phyloP scores from a whole-genome alignment of 2,113 vertebrate genomes.

The Sprattus sprattus region DNA sequence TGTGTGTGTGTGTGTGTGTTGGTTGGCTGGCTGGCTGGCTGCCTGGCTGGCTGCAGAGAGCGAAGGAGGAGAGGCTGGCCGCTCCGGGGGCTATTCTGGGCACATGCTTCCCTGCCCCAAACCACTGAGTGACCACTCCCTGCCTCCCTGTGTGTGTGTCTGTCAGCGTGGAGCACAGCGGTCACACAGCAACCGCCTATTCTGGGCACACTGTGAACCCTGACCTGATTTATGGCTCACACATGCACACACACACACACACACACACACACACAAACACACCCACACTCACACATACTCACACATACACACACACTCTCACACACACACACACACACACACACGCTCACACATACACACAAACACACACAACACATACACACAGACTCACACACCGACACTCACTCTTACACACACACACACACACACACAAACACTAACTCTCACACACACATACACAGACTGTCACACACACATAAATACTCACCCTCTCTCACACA shows the following conservation, averaged over 20 bases:
- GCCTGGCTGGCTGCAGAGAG: no score
- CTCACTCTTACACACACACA: no score
- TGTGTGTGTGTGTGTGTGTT: not conserved
- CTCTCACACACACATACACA: not conserved
- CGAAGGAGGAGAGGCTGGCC: not conserved
- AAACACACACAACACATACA: not conserved
- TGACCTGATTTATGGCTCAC: not conserved
- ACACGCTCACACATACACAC: not conserved
- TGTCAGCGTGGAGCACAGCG: not conserved
- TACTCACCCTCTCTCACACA: not conserved
- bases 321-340: not conserved
- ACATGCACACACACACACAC: not conserved
- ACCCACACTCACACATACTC: not conserved
- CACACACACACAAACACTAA: not conserved
- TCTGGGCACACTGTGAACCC: not conserved
- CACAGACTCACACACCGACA: not conserved
- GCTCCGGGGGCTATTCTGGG: not conserved
- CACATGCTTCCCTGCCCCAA: no score
- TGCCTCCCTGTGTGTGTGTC: not conserved
- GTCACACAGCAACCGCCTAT: not conserved
- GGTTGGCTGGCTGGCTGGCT: no score
- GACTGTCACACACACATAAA: not conserved
- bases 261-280: not conserved
- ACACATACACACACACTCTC: not conserved
- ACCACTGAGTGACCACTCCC: no score